Conservation (phyloP, 2,797 vertebrate genomes). For the Gobio occitaniae region DNA sequence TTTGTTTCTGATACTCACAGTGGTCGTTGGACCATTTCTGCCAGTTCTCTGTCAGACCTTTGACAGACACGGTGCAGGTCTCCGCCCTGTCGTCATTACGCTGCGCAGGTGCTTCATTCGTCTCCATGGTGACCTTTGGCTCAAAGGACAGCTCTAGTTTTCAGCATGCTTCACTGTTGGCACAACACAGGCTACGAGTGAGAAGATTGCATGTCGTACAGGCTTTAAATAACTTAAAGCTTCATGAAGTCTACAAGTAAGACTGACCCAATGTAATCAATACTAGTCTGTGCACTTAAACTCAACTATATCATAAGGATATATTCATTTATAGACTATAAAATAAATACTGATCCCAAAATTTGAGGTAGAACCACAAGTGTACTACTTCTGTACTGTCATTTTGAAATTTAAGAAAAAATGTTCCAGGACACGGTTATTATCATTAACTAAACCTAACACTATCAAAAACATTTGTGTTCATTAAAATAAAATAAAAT, state of each 20-base stretch:
- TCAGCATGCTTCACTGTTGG: slow-evolving; percentile 35
- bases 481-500: not conserved
- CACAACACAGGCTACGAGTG: slow-evolving; percentile 25
- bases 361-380: not conserved
- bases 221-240: slow-evolving; percentile 54
- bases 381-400: not conserved
- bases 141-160: slow-evolving; percentile 11
- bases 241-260: slow-evolving; percentile 36
- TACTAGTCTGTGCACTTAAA: slow-evolving; percentile 6
- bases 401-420: not conserved
- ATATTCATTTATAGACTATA: not conserved
- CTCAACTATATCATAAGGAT: not conserved
- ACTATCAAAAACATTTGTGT: not conserved
- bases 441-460: not conserved
- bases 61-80: slow-evolving; percentile 71
- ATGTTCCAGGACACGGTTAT: not conserved
- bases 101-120: slow-evolving; percentile 46
- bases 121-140: slow-evolving; percentile 60
- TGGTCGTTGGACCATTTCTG: slow-evolving; percentile 86
- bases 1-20: slow-evolving; percentile 84
- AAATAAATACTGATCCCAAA: not conserved
- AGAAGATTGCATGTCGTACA: slow-evolving; percentile 26
- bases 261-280: slow-evolving; percentile 26
- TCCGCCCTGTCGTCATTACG: slow-evolving; percentile 50
- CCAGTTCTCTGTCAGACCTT: slow-evolving; percentile 85